Evolutionary conservation across 2,888 invertebrate genomes (phyloP), one percentile per base, ranked within the genome.

Genomic region (Drosophila algonquin): DNA sequence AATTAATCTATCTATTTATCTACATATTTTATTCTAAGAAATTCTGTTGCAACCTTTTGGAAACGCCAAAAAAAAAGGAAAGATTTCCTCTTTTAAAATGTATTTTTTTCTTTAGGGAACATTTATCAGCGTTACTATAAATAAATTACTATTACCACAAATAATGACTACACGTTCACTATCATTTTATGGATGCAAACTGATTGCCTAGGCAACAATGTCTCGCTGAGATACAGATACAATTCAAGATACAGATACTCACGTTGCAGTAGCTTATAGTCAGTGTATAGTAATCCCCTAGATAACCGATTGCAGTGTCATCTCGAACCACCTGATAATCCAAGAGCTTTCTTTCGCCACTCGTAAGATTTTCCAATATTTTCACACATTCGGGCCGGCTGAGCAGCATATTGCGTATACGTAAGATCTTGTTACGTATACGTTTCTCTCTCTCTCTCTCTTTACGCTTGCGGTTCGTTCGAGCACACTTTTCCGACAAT

Each of bases 261-360:
- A 87, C 84, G 65, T 45, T 27, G 57, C 55, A 48, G 10, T 78
- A 79, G 10, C 57, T 50, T 60, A 90, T 59, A 3, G 63, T 72
- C 50, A 91, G 71, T 48, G 73, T 52, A 69, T 86, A 91, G 78
- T 91, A 91, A 57, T 91, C 90, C 16, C 91, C 91, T 46, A 91
- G 77, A 78, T 83, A 91, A 2, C 91, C 91, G 50, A 86, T 70
- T 1, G 77, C 81, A 30, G 53, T 59, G 0, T 6, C 60, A 53
- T 87, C 81, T 32, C 58, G 63, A 7, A 73, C 79, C 9, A 79
- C 24, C 12, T 35, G 32, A 59, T 63, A 86, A 24, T 83, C 65
- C 48, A 76, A n/a, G 0, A 88, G 61, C 14, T 77, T 46, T 5
- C 10, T 58, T 71, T 62, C 12, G 8, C 21, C 54, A 24, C 55